Conservation (phyloP, 2,797 vertebrate species). For the Oreortyx pictus region DNA sequence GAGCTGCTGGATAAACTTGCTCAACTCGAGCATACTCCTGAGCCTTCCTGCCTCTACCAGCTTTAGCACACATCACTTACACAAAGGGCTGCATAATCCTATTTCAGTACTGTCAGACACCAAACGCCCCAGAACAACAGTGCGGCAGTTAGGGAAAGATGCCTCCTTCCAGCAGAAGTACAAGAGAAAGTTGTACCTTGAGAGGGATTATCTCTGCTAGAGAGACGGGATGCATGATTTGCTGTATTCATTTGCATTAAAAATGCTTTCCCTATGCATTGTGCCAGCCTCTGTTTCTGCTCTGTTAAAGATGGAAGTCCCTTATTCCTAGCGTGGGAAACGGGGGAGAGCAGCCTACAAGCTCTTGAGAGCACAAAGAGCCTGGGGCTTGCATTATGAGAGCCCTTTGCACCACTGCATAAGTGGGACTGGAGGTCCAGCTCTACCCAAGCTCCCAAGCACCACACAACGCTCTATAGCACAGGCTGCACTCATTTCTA, state of each 20-base stretch:
- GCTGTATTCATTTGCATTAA: conserved; percentile 47
- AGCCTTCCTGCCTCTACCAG: background rate
- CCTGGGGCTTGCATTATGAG: conserved; percentile 36
- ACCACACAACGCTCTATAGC: background rate
- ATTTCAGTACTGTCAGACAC: background rate
- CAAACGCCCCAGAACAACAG: background rate
- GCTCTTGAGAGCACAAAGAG: conserved; percentile 73
- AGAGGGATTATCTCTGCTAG: conserved; percentile 45
- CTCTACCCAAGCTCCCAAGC: conserved; percentile 18
- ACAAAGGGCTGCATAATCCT: background rate
- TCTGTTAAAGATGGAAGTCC: conserved; percentile 26
- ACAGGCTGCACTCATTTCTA: conserved; percentile 12
- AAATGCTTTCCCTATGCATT: conserved; percentile 32
- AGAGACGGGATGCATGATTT: background rate
- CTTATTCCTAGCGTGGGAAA: conserved; percentile 63
- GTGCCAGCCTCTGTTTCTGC: background rate
- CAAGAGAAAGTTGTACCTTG: conserved; percentile 47
- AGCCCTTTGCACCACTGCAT: conserved; percentile 51
- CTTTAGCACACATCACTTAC: background rate
- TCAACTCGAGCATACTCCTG: background rate
- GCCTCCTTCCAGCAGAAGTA: background rate
- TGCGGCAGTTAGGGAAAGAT: background rate
- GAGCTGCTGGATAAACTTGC: background rate
- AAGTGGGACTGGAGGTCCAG: conserved; percentile 64
- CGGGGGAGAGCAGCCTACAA: conserved; percentile 52